Conservation (phyloP, 2,113 vertebrate genomes). For the Girardinichthys multiradiatus region DNA sequence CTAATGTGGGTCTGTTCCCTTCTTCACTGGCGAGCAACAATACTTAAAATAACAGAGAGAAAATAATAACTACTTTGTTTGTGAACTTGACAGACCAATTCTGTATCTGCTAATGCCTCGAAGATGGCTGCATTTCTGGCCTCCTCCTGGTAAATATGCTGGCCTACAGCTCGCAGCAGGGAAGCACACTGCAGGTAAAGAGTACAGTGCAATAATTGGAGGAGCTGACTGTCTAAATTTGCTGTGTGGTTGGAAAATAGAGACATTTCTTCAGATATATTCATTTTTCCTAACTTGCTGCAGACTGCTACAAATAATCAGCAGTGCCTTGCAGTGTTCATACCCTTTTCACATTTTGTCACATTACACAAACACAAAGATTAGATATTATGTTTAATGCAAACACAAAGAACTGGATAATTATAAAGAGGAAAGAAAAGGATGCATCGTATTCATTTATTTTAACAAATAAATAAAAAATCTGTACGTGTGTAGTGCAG, state of each 20-base stretch:
- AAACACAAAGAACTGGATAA: neutral
- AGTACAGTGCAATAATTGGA: slow-evolving; percentile 5
- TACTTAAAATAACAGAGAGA: slow-evolving; percentile 70
- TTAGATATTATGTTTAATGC: neutral
- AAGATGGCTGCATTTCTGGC: slow-evolving; percentile 55
- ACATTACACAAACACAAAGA: too few relatives aligned
- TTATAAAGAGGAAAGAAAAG: neutral
- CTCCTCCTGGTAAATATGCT: slow-evolving; percentile 26
- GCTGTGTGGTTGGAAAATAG: neutral
- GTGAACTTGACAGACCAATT: slow-evolving; percentile 64
- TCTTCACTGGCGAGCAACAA: slow-evolving; percentile 49
- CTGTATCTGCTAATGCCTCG: slow-evolving; percentile 59
- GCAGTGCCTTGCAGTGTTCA: too few relatives aligned
- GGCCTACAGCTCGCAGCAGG: slow-evolving; percentile 30
- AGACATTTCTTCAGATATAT: neutral
- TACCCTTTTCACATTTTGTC: too few relatives aligned
- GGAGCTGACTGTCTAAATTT: slow-evolving; percentile 16
- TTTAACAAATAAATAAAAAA: too few relatives aligned
- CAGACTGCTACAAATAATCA: too few relatives aligned
- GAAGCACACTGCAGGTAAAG: slow-evolving; percentile 42
- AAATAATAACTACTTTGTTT: slow-evolving; percentile 66
- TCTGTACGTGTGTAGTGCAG: too few relatives aligned
- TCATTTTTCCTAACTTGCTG: neutral
- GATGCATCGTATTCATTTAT: too few relatives aligned
- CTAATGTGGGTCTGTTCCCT: slow-evolving; percentile 28